A percentile compares a stretch with the other conserved stretches of the same genome.
Evolutionary conservation across 2,113 vertebrate genomes (phyloP).

Genomic region (Thunnus thynnus): DNA sequence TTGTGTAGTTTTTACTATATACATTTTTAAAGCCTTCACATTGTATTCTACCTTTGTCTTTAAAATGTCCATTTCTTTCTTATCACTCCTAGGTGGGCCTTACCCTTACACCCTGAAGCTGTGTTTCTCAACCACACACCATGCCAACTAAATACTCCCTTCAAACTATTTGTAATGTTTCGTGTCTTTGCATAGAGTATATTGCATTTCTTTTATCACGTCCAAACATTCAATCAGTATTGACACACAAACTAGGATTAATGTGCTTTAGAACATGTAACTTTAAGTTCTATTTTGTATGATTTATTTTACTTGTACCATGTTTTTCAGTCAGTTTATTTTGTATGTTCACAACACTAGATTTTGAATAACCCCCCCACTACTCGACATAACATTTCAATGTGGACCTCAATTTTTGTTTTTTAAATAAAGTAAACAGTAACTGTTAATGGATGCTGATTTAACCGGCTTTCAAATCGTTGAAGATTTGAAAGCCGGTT

Average conservation of each 20-base stretch:
- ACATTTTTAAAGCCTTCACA: not conserved
- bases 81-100: constrained; percentile 86
- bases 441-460: constrained; percentile 22
- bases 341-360: constrained; percentile 61
- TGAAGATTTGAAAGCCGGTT: not conserved
- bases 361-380: constrained; percentile 16
- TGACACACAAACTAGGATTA: constrained; percentile 55
- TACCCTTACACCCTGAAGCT: constrained; percentile 95
- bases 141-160: constrained; percentile 87
- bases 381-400: constrained; percentile 25
- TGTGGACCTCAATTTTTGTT: constrained; percentile 36
- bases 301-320: constrained; percentile 44
- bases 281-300: constrained; percentile 63
- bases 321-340: constrained; percentile 52
- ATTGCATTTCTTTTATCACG: constrained; percentile 46
- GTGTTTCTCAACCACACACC: constrained; percentile 95
- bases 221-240: constrained; percentile 39
- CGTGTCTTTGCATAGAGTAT: constrained; percentile 54
- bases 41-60: not conserved
- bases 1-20: not conserved
- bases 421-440: constrained; percentile 65
- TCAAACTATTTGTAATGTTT: constrained; percentile 53
- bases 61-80: not conserved
- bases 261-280: constrained; percentile 57
- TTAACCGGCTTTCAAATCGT: constrained; percentile 17